Evolutionary conservation across 2,888 invertebrate species (phyloP).

Genomic region (Platynereis dumerilii): DNA sequence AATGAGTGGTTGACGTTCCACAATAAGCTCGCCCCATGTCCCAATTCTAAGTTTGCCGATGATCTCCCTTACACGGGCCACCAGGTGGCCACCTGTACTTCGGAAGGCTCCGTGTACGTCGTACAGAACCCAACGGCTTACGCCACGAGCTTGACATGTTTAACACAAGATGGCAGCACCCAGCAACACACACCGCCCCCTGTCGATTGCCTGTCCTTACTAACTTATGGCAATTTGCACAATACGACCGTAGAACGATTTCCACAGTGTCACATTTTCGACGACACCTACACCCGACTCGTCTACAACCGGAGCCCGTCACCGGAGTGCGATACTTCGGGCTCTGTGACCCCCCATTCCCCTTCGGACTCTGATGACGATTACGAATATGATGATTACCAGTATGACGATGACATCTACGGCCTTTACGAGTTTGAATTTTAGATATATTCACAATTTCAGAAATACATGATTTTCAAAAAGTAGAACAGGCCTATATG

Average conservation of each 20-base stretch:
- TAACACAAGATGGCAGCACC: slow-evolving; percentile 47
- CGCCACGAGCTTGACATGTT: slow-evolving; percentile 53
- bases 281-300: slow-evolving; percentile 53
- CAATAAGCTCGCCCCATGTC: slow-evolving; percentile 43
- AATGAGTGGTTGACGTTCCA: slow-evolving; percentile 55
- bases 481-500: no score
- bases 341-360: slow-evolving; percentile 50
- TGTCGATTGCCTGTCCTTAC: slow-evolving; percentile 55
- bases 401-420: slow-evolving; percentile 60
- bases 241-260: slow-evolving; percentile 40
- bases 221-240: slow-evolving; percentile 46
- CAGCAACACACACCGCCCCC: slow-evolving; percentile 54
- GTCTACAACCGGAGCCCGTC: slow-evolving; percentile 16
- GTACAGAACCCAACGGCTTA: slow-evolving; percentile 56
- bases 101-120: slow-evolving; percentile 45
- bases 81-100: slow-evolving; percentile 46
- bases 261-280: slow-evolving; percentile 47
- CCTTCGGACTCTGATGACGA: slow-evolving; percentile 44
- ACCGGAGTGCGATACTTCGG: slow-evolving; percentile 42
- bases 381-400: slow-evolving; percentile 53
- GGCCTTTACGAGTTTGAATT: slow-evolving; percentile 45
- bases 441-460: no score
- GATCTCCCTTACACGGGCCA: slow-evolving; percentile 46
- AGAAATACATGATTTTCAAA: no score
- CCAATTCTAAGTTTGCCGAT: slow-evolving; percentile 39